Evolutionary conservation across 2,113 vertebrate species (phyloP), one percentile per base, ranked within the genome.

Genomic region (Neogale vison): DNA sequence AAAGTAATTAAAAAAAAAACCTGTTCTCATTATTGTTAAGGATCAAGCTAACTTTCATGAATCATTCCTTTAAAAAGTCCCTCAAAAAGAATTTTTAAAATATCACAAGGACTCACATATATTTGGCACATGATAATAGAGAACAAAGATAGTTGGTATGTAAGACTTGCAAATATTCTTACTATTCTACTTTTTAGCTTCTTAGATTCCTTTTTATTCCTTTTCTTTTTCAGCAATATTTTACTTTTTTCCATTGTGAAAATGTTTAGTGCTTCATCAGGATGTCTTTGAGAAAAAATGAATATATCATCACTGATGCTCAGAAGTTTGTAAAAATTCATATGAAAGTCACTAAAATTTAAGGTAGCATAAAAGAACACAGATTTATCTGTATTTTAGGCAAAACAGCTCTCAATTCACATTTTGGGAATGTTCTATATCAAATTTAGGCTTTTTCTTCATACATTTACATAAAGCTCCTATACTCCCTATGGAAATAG

Each of bases 151-250:
- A 90, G 13, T 59, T 97, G 63, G 23, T 79, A 74, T 76, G 6
- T 89, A 96, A 95, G 26, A 96, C 55, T 93, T 97, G 52, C 13
- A 94, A 88, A 88, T 90, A 90, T 69, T 94, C 85, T 94, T 97
- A 88, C 52, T 59, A 89, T 21, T 96, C 45, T 97, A 67, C 31
- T 93, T 97, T 97, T 96, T 93, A 88, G 74, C 55, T 67, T 98
- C 47, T 95, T 95, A 55, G 24, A 31, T 96, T 97, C 97, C 10
- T 95, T 98, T 97, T 89, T 85, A 39, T 96, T 97, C 96, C 39
- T 95, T 87, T 97, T 93, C 7, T 92, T 91, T 97, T 97, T 95
- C 71, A 95, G 85, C 14, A 96, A 13, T 77, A 61, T 18, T 97
- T 88, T 12, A 84, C 95, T 87, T 93, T 95, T 97, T 97, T 94